These are phyloP conservation scores for Leptinotarsa texana DNA, from an alignment of 1,140 invertebrate genomes.

Conservation along the genomic window DNA sequence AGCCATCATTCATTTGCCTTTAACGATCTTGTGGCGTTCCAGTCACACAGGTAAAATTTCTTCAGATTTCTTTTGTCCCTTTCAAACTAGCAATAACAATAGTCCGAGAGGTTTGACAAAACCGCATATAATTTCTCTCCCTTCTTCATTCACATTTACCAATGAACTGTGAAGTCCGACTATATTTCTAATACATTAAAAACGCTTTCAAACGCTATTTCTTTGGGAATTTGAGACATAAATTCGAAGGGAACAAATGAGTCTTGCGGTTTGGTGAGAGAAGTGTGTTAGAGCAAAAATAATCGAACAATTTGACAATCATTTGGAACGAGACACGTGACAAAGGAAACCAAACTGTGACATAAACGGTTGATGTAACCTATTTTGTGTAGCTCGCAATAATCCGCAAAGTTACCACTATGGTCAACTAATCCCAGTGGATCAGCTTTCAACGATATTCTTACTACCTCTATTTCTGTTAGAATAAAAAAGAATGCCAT, in stretches of 20 bases:
- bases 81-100: slow-evolving; percentile 15
- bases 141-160: slow-evolving; percentile 2
- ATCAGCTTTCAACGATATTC: too few species aligned
- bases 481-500: too few species aligned
- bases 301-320: slow-evolving; percentile 9
- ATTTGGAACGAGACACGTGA: not conserved
- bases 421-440: too few species aligned
- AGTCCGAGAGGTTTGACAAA: slow-evolving; percentile 24
- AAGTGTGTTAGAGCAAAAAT: slow-evolving; percentile 9
- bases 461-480: too few species aligned
- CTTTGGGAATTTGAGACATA: not conserved
- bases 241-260: slow-evolving; percentile 20
- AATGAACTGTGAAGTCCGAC: slow-evolving; percentile 20
- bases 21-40: slow-evolving; percentile 7
- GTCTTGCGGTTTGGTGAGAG: slow-evolving; percentile 1
- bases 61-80: slow-evolving; percentile 3
- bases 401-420: too few species aligned
- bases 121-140: slow-evolving; percentile 27
- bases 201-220: slow-evolving; percentile 7
- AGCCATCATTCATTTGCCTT: not conserved
- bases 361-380: too few species aligned
- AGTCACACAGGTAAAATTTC: slow-evolving; percentile 13
- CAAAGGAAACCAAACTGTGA: not conserved
- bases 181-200: slow-evolving; percentile 21
- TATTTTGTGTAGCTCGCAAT: too few species aligned